A percentile compares a stretch with the other conserved stretches of the same genome.
Conservation (phyloP, 2,888 invertebrate genomes). For the Eupithecia tripunctaria region DNA sequence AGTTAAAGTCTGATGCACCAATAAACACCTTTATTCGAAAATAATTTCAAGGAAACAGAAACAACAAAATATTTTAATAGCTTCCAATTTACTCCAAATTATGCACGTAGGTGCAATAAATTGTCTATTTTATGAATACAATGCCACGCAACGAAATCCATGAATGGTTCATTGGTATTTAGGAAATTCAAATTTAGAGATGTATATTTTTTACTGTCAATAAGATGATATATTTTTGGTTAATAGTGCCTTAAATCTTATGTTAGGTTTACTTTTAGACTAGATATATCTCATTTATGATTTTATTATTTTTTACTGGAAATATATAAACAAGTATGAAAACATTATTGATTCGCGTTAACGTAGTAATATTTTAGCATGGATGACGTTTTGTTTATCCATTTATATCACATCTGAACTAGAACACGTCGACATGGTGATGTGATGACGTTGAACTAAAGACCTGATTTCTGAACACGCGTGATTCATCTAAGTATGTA, state of each 20-base stretch:
- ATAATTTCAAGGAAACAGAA: constrained; percentile 39
- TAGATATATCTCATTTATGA: too few species aligned
- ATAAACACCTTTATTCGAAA: constrained; percentile 16
- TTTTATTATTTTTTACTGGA: too few species aligned
- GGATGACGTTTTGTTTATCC: constrained; percentile 8
- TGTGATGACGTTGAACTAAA: constrained; percentile 28
- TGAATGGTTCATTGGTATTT: constrained; percentile 39
- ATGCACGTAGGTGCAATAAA: constrained; percentile 26
- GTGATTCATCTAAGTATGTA: constrained; percentile 34
- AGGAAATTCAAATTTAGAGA: neutral
- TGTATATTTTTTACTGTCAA: neutral
- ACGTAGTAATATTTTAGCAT: constrained; percentile 6
- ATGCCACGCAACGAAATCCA: constrained; percentile 22
- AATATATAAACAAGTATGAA: neutral
- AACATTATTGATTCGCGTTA: constrained; percentile 10
- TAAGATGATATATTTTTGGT: too few species aligned
- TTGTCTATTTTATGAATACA: constrained; percentile 21
- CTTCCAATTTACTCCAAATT: constrained; percentile 25
- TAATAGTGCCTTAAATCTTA: too few species aligned
- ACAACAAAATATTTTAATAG: constrained; percentile 35
- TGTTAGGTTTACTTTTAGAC: too few species aligned
- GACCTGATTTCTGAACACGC: constrained; percentile 22
- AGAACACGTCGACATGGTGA: constrained; percentile 46
- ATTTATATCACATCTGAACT: constrained; percentile 36
- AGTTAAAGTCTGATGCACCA: constrained; percentile 12